Evolutionary conservation across 2,888 invertebrate genomes (phyloP).

Genomic region (Tachystola acroxantha): DNA sequence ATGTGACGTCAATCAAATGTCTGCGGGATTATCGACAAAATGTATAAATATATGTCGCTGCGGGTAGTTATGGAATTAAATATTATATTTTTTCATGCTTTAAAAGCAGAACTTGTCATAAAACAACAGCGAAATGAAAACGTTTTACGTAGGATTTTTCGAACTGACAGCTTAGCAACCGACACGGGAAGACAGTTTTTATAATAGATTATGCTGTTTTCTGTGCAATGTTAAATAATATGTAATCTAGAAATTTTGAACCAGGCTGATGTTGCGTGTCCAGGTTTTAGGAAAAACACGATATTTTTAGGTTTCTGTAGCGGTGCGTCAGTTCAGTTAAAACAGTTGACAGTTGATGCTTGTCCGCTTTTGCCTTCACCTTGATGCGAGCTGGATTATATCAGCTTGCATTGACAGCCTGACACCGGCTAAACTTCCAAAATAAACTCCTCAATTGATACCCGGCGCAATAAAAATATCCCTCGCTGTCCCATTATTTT

Average conservation of each 20-base stretch:
- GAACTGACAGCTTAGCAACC: conserved; percentile 10
- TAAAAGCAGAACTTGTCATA: conserved; percentile 17
- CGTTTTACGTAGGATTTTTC: conserved; percentile 16
- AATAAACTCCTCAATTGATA: conserved; percentile 63
- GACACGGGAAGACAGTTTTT: neutral
- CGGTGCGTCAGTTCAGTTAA: conserved; percentile 56
- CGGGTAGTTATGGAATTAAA: conserved; percentile 3
- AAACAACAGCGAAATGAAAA: conserved; percentile 17
- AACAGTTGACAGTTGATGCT: conserved; percentile 53
- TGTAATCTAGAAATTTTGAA: neutral
- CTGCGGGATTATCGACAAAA: conserved; percentile 6
- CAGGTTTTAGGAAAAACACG: neutral
- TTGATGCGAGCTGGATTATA: conserved; percentile 61
- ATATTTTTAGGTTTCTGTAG: conserved; percentile 25
- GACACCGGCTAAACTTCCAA: conserved; percentile 55
- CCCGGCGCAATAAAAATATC: conserved; percentile 47
- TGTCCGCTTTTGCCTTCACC: conserved; percentile 64
- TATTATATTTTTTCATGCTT: too few species aligned
- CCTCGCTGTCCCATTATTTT: conserved; percentile 30
- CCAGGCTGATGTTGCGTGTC: neutral
- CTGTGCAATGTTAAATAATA: neutral
- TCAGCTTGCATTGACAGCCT: conserved; percentile 62
- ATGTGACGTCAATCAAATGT: conserved; percentile 12
- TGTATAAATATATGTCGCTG: neutral
- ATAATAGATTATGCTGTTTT: conserved; percentile 1